Conservation (phyloP, 53 echinoderm and acorn worm genomes). For the Crossaster papposus region DNA sequence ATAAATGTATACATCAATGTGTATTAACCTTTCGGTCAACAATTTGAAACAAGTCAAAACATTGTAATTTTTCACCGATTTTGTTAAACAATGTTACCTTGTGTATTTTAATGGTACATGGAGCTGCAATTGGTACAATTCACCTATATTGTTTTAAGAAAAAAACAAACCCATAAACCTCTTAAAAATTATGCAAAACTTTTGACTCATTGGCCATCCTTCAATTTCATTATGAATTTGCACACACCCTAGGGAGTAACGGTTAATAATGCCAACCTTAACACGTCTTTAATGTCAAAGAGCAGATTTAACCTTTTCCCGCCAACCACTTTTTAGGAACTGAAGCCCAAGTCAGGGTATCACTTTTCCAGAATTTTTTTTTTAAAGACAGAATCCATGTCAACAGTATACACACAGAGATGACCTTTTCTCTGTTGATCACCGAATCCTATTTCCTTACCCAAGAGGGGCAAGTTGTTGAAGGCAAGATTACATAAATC, state of each 20-base stretch:
- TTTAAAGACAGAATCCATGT: not conserved
- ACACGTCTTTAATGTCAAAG: conserved; percentile 35
- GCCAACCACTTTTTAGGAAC: conserved; percentile 34
- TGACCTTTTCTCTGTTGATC: conserved; percentile 18
- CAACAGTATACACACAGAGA: not conserved
- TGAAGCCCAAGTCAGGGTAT: not conserved
- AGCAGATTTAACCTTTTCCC: conserved; percentile 35
- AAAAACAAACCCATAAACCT: not conserved
- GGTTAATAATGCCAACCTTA: conserved; percentile 26
- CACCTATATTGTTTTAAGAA: not conserved
- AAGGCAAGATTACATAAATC: not conserved
- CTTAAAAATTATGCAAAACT: conserved; percentile 33
- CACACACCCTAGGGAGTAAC: not conserved
- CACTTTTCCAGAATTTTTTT: not conserved
- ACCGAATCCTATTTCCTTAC: not conserved
- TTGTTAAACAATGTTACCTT: no score
- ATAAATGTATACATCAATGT: no score
- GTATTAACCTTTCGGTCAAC: no score
- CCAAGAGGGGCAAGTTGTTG: conserved; percentile 17
- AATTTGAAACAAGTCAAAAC: no score
- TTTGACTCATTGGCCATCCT: not conserved
- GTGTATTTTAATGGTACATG: not conserved
- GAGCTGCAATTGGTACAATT: no score
- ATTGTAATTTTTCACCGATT: no score
- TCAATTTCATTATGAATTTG: no score